Evolutionary conservation across 2,888 invertebrate species (phyloP).

Genomic region (Rhabditoides inermis): DNA sequence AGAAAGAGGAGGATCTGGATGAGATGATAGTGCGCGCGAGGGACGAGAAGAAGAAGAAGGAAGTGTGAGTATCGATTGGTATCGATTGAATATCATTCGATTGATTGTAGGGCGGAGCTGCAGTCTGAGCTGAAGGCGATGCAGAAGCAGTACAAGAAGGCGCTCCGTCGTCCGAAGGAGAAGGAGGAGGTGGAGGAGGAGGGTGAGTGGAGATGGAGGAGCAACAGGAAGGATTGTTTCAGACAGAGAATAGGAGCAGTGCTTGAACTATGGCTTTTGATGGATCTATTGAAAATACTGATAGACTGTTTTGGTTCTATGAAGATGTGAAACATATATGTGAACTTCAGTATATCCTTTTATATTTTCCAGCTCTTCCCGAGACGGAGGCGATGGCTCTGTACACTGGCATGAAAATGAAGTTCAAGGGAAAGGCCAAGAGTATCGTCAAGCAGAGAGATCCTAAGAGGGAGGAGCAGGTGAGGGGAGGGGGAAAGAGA

Average conservation of each 20-base stretch:
- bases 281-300: neutral
- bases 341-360: neutral
- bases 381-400: constrained; percentile 39
- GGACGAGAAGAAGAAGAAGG: constrained; percentile 14
- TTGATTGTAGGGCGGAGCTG: constrained; percentile 17
- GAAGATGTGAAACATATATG: no score
- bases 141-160: constrained; percentile 47
- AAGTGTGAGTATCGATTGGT: constrained; percentile 14
- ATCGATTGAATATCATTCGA: neutral
- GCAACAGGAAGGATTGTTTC: neutral
- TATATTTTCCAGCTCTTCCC: constrained; percentile 22
- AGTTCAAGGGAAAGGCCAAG: constrained; percentile 33
- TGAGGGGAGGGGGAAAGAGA: constrained; percentile 9
- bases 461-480: constrained; percentile 39
- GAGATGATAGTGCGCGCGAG: constrained; percentile 25
- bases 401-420: constrained; percentile 41
- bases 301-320: neutral
- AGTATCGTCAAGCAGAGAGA: constrained; percentile 40
- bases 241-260: neutral
- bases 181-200: constrained; percentile 50
- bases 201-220: constrained; percentile 7
- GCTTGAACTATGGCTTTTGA: no score
- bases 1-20: constrained; percentile 27
- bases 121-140: constrained; percentile 24
- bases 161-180: constrained; percentile 41